Evolutionary conservation across 2,797 vertebrate genomes (phyloP).

Genomic region (Caiman crocodilus): DNA sequence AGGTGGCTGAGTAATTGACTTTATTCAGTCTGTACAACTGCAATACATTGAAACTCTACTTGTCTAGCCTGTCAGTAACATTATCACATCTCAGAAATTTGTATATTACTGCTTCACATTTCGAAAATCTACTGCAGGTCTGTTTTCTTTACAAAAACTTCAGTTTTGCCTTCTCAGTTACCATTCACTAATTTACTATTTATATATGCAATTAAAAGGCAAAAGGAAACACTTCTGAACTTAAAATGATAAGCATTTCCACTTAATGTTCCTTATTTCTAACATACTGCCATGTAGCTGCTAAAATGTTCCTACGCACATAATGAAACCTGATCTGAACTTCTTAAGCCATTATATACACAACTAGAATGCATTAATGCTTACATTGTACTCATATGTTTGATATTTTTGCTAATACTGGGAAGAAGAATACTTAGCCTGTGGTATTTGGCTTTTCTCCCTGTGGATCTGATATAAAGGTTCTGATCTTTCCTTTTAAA

Average conservation of each 20-base stretch:
- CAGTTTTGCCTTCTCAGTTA: not conserved
- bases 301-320: not conserved
- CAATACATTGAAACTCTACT: not conserved
- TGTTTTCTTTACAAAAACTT: not conserved
- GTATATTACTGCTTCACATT: not conserved
- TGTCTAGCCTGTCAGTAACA: not conserved
- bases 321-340: not conserved
- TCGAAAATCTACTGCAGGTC: not conserved
- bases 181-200: not conserved
- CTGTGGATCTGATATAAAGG: not conserved
- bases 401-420: not conserved
- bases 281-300: not conserved
- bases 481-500: conserved; percentile 39
- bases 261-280: not conserved
- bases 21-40: not conserved
- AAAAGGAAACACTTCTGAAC: not conserved
- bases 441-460: conserved; percentile 16
- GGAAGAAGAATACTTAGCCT: not conserved
- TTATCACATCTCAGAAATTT: not conserved
- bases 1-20: not conserved
- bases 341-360: not conserved
- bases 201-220: not conserved
- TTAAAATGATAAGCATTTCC: not conserved
- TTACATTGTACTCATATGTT: not conserved
- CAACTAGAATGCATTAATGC: not conserved